Conservation (phyloP, 1,140 invertebrate genomes). For the Bombus impatiens region DNA sequence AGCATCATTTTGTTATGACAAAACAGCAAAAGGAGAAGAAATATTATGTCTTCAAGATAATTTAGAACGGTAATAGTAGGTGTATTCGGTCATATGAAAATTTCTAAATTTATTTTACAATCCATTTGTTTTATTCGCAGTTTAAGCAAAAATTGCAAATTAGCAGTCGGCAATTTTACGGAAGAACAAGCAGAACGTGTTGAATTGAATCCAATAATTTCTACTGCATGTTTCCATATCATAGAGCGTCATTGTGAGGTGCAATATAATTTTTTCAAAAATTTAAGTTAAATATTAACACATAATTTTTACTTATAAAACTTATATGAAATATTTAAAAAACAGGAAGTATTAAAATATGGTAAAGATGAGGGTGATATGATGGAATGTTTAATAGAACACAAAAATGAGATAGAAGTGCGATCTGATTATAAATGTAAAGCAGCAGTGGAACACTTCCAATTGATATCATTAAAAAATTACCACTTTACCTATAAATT, state of each 20-base stretch:
- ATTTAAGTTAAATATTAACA: constrained; percentile 1
- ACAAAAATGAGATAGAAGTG: constrained; percentile 93
- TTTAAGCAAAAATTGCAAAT: constrained; percentile 86
- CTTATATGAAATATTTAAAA: constrained; percentile 14
- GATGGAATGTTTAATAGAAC: constrained; percentile 96
- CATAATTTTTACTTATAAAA: neutral
- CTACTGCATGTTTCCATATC: constrained; percentile 90
- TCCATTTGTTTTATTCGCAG: constrained; percentile 69
- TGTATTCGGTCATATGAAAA: neutral
- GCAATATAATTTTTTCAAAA: constrained; percentile 48
- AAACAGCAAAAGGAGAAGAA: constrained; percentile 92
- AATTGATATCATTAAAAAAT: constrained; percentile 95
- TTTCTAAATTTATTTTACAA: constrained; percentile 27
- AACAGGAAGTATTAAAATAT: constrained; percentile 84
- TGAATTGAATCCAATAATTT: constrained; percentile 93
- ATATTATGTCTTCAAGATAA: constrained; percentile 96
- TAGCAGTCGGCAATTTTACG: constrained; percentile 93
- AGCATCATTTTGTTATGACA: constrained; percentile 91
- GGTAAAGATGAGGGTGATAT: constrained; percentile 92
- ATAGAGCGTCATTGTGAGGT: constrained; percentile 92
- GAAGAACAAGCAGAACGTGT: constrained; percentile 93
- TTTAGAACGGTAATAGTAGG: constrained; percentile 85
- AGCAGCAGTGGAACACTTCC: constrained; percentile 96
- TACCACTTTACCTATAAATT: constrained; percentile 98
- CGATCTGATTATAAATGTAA: constrained; percentile 92